Conservation (phyloP, 2,888 invertebrate genomes). For the Folsomia candida region DNA sequence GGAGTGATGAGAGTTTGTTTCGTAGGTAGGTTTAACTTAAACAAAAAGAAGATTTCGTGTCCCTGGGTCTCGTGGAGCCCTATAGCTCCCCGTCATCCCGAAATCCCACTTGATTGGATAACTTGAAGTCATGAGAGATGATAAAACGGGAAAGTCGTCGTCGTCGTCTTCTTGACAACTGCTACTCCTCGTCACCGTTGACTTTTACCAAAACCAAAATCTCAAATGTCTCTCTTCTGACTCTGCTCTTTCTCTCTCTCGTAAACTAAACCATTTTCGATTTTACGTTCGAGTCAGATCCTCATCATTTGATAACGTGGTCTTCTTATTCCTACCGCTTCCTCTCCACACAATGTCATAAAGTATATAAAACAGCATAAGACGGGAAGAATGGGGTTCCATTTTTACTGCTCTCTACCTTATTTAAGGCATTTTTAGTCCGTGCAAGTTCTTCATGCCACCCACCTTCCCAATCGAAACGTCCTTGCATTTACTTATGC, state of each 20-base stretch:
- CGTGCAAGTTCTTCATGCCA: neutral
- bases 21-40: neutral
- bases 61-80: neutral
- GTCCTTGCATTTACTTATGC: no score
- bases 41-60: neutral
- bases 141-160: neutral
- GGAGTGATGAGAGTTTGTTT: no score
- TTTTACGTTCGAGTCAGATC: neutral
- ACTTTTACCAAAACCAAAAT: neutral
- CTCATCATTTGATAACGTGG: neutral
- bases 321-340: neutral
- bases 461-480: no score
- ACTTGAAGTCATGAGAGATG: neutral
- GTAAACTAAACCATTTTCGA: neutral
- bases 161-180: neutral
- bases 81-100: neutral
- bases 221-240: neutral
- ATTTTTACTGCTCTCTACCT: neutral
- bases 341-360: neutral
- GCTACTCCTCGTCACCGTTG: neutral
- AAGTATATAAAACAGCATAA: no score
- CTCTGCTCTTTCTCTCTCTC: neutral
- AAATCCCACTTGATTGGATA: neutral
- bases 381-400: neutral
- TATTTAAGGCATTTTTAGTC: constrained; percentile 13